A percentile compares a stretch with the other conserved stretches of the same genome.
phyloP scores from a whole-genome alignment of 2,113 vertebrate species.

The Numida meleagris region DNA sequence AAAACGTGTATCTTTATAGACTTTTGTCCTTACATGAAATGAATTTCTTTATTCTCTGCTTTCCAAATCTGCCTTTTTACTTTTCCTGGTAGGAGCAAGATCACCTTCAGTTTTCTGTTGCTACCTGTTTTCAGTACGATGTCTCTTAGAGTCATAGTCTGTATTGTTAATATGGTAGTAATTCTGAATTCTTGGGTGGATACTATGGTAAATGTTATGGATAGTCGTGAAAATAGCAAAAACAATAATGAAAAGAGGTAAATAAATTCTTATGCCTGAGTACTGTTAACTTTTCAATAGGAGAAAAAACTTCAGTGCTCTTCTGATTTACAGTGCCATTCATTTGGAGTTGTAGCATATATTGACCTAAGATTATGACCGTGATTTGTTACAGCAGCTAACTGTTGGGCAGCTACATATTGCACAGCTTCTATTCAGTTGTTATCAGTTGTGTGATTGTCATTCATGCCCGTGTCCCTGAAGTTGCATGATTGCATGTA shows the following conservation, averaged over 20 bases:
- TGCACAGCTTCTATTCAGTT: background rate
- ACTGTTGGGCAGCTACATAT: background rate
- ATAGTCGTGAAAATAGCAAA: background rate
- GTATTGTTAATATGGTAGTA: background rate
- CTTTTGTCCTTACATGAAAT: background rate
- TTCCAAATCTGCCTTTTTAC: background rate
- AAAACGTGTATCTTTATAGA: background rate
- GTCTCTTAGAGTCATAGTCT: no score
- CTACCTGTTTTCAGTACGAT: no score
- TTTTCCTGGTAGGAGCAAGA: background rate
- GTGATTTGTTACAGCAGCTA: background rate
- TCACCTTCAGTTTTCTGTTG: background rate
- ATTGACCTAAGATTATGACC: background rate
- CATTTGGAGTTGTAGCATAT: background rate
- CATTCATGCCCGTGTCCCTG: fast-evolving
- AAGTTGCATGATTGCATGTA: background rate
- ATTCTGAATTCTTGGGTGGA: background rate
- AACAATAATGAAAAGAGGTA: background rate
- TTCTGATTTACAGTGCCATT: background rate
- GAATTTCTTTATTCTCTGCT: background rate
- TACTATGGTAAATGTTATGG: background rate
- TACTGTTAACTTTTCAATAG: background rate
- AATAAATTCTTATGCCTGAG: background rate
- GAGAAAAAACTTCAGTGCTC: background rate
- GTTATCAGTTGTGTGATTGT: background rate